These are phyloP conservation scores for Drosophila planitibia DNA, from an alignment of 2,888 invertebrate genomes.

Conservation along the genomic window DNA sequence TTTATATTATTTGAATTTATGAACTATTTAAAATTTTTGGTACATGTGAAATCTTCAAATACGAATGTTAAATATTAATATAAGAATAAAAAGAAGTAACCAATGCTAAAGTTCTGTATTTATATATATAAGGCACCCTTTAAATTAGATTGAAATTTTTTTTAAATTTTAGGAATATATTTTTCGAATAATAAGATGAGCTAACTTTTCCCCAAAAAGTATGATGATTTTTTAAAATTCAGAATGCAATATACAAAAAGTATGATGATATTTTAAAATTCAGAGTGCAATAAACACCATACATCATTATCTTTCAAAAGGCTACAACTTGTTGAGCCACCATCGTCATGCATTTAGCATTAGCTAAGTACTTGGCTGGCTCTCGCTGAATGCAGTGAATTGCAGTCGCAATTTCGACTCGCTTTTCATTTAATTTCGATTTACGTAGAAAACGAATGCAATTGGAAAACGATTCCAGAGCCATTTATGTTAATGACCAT, in stretches of 20 bases:
- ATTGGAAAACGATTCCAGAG: conserved; percentile 49
- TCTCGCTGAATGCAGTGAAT: conserved; percentile 13
- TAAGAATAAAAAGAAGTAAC: too few species aligned
- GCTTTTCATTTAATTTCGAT: conserved; percentile 57
- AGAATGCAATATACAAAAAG: too few species aligned
- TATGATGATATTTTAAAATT: too few species aligned
- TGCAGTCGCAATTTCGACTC: conserved; percentile 30
- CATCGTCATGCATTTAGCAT: conserved; percentile 7
- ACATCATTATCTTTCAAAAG: background rate
- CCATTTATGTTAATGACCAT: conserved; percentile 42
- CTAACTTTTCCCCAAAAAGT: background rate
- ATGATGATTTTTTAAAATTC: too few species aligned
- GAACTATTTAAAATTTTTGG: too few species aligned
- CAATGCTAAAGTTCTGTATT: too few species aligned
- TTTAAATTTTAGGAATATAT: background rate
- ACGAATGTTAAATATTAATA: too few species aligned
- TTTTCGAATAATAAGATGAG: background rate
- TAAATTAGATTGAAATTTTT: too few species aligned
- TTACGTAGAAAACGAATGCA: conserved; percentile 53
- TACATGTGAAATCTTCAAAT: too few species aligned
- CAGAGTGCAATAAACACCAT: background rate
- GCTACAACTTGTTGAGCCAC: background rate
- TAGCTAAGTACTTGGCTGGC: conserved; percentile 2
- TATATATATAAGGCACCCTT: too few species aligned
- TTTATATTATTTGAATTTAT: too few species aligned